Evolutionary conservation across 2,113 vertebrate species (phyloP).

Genomic region (Gopherus flavomarginatus): DNA sequence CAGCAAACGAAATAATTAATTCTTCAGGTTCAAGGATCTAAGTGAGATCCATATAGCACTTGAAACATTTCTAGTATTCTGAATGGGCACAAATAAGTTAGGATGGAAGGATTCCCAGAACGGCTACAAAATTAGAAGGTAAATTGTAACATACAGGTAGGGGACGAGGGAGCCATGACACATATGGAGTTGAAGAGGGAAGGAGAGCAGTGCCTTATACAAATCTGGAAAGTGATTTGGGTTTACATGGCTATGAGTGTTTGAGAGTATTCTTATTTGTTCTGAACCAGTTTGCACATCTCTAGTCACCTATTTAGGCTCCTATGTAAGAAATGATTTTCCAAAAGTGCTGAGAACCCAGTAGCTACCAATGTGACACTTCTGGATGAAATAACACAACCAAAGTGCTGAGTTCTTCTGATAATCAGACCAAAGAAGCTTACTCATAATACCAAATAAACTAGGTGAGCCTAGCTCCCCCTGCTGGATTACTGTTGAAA

Average conservation of each 20-base stretch:
- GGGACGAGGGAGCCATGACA: accelerated
- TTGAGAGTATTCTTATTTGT: background rate
- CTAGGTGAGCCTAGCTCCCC: background rate
- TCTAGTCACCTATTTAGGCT: background rate
- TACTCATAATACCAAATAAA: constrained; percentile 15
- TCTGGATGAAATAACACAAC: background rate
- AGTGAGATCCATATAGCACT: accelerated
- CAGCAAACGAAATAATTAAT: background rate
- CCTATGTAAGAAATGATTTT: background rate
- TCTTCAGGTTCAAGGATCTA: background rate
- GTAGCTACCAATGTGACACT: background rate
- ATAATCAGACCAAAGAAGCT: constrained; percentile 8
- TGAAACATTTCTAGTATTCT: background rate
- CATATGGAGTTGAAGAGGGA: background rate
- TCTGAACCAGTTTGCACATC: background rate
- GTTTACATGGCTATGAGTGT: accelerated
- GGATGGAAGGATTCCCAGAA: background rate
- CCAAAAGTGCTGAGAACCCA: background rate
- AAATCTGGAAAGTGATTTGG: background rate
- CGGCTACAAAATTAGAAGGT: background rate
- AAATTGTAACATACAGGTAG: background rate
- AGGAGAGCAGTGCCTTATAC: background rate
- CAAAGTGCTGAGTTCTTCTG: background rate
- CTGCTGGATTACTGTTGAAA: background rate
- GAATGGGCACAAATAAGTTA: accelerated